Evolutionary conservation across 1,140 invertebrate genomes (phyloP).

Genomic region (Phocides pigmalion): DNA sequence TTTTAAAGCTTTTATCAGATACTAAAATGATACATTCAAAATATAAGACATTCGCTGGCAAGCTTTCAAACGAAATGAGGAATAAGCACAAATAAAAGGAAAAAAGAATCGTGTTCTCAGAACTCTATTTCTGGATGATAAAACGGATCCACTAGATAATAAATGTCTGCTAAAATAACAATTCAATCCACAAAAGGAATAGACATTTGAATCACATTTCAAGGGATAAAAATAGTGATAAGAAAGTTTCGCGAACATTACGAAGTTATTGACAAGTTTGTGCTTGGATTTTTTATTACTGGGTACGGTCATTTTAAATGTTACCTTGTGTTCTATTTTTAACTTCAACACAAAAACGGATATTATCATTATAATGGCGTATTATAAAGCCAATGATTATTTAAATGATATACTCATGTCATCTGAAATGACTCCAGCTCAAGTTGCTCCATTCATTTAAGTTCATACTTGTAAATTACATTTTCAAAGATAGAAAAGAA

Average conservation of each 20-base stretch:
- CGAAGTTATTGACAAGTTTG: no score
- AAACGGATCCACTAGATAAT: conserved; percentile 2
- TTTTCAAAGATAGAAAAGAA: no score
- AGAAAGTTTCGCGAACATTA: background rate
- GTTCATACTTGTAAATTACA: no score
- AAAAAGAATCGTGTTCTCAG: background rate
- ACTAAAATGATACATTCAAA: background rate
- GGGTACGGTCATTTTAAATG: no score
- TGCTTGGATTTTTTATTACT: no score
- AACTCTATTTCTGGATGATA: conserved; percentile 13
- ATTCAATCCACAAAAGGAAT: conserved; percentile 9
- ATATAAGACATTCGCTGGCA: background rate
- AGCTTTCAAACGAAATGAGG: background rate
- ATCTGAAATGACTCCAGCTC: no score
- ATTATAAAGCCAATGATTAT: no score
- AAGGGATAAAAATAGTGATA: background rate
- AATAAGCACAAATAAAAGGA: background rate
- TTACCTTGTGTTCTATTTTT: no score
- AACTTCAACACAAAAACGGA: no score
- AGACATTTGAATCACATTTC: conserved; percentile 1
- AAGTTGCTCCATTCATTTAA: no score
- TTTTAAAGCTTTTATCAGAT: background rate
- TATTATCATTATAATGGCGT: no score
- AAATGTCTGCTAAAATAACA: conserved; percentile 11
- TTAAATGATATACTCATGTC: no score